Conservation (phyloP, 2,113 vertebrate genomes). For the Apistogramma diplotaenia region DNA sequence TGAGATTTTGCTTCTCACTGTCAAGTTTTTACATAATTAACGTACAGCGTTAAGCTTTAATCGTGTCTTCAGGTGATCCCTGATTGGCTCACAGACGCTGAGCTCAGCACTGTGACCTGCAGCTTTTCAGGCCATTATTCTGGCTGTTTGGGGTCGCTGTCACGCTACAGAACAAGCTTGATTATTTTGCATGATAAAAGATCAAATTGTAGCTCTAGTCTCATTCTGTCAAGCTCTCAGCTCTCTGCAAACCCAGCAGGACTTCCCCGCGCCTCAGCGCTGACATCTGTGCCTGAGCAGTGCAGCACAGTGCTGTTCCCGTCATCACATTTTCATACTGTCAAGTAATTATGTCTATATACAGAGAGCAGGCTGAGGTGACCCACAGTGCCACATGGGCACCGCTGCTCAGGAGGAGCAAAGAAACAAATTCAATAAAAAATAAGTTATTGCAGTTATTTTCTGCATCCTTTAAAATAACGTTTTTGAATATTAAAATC, state of each 20-base stretch:
- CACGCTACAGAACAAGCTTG: not conserved
- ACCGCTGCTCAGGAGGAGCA: not conserved
- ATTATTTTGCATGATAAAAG: not conserved
- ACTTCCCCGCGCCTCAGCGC: not conserved
- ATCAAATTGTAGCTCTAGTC: not conserved
- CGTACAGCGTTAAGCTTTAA: too few relatives aligned
- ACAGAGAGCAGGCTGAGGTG: not conserved
- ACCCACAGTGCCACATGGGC: not conserved
- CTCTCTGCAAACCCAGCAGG: not conserved
- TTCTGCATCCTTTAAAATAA: not conserved
- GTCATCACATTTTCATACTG: not conserved
- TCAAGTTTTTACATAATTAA: too few relatives aligned
- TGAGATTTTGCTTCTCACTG: not conserved
- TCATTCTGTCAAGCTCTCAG: not conserved
- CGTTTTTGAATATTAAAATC: not conserved
- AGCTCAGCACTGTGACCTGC: too few relatives aligned
- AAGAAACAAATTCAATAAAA: not conserved
- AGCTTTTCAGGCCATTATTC: not conserved
- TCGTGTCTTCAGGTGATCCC: too few relatives aligned
- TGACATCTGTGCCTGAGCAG: not conserved
- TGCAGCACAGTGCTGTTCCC: not conserved
- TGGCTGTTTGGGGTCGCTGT: not conserved
- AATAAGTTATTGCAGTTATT: too few relatives aligned
- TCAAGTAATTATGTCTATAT: not conserved
- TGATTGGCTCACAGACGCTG: too few relatives aligned